Evolutionary conservation across 2,113 vertebrate genomes (phyloP).

Genomic region (Phasianus colchicus): DNA sequence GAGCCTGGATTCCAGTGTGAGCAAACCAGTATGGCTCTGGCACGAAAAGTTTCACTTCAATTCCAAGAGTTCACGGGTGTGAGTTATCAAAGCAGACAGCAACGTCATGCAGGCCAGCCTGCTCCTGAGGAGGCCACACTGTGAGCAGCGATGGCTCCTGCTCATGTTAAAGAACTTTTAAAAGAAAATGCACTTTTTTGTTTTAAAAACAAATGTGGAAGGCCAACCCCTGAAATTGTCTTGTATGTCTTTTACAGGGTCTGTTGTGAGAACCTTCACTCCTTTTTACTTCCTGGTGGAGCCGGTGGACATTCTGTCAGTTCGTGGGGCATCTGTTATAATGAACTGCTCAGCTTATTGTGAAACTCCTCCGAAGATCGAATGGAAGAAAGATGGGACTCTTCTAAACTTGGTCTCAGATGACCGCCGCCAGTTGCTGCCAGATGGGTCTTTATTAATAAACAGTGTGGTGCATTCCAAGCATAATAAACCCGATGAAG

Average conservation of each 20-base stretch:
- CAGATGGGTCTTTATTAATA: slow-evolving; percentile 91
- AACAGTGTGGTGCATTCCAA: slow-evolving; percentile 93
- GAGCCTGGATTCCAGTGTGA: accelerated
- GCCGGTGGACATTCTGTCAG: slow-evolving; percentile 85
- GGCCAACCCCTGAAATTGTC: accelerated
- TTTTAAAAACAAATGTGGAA: background rate
- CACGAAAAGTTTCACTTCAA: background rate
- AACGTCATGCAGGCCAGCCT: accelerated
- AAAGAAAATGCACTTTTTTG: accelerated
- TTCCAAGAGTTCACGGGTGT: background rate
- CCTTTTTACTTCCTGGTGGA: slow-evolving; percentile 93
- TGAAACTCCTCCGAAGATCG: slow-evolving; percentile 83
- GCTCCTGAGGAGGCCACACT: accelerated
- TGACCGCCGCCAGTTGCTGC: slow-evolving; percentile 88
- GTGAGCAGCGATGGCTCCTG: accelerated
- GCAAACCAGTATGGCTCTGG: background rate
- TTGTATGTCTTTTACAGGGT: slow-evolving; percentile 73
- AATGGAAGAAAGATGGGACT: slow-evolving; percentile 97
- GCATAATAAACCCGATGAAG: slow-evolving; percentile 97
- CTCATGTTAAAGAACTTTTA: accelerated
- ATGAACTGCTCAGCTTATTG: slow-evolving; percentile 93
- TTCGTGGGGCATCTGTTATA: slow-evolving; percentile 83
- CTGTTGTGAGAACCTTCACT: slow-evolving; percentile 86
- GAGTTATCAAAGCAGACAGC: background rate
- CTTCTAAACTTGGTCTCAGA: slow-evolving; percentile 90